These are phyloP conservation scores for Hartigia nigra DNA, from an alignment of 2,888 invertebrate genomes.

Conservation along the genomic window DNA sequence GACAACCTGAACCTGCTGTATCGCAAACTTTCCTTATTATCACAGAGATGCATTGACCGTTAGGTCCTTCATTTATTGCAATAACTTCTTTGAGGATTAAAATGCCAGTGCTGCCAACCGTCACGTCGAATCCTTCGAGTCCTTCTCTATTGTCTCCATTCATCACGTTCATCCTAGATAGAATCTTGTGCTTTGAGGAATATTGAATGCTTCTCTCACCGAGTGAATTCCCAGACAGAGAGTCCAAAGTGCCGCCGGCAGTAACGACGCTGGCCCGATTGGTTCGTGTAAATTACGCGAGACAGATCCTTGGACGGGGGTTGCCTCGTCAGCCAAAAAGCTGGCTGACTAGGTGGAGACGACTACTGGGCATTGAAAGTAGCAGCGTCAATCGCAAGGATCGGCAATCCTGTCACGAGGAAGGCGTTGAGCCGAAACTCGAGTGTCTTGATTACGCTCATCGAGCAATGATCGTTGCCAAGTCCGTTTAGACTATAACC, in stretches of 20 bases:
- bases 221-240: not conserved
- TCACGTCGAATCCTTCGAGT: not conserved
- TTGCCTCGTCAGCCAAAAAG: not conserved
- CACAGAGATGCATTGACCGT: too few relatives aligned
- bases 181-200: not conserved
- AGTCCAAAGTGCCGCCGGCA: not conserved
- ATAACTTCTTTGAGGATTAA: not conserved
- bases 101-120: too few relatives aligned
- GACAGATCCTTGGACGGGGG: not conserved
- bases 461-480: not conserved
- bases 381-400: not conserved
- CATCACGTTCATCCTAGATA: not conserved
- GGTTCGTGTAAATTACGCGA: not conserved
- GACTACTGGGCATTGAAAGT: not conserved
- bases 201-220: not conserved
- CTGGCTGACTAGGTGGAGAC: not conserved
- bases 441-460: not conserved
- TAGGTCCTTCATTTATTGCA: too few relatives aligned
- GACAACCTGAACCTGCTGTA: too few relatives aligned
- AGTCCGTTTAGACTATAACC: not conserved
- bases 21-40: too few relatives aligned
- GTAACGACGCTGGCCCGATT: not conserved
- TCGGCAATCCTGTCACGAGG: not conserved
- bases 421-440: not conserved
- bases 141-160: not conserved